These are phyloP conservation scores for Eristalis pertinax DNA, from an alignment of 2,888 invertebrate species.

Conservation along the genomic window DNA sequence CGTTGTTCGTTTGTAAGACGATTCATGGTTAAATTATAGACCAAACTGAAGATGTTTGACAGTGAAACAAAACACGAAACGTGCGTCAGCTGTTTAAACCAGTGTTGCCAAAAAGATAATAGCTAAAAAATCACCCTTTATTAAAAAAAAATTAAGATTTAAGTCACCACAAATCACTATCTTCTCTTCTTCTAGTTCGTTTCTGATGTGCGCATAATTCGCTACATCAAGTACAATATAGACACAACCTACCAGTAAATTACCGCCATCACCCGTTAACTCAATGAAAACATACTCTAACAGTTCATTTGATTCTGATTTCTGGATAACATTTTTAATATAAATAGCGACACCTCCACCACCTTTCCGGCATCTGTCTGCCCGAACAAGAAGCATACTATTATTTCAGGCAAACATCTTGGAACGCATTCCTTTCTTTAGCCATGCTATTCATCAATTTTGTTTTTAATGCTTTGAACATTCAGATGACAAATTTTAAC, in stretches of 20 bases:
- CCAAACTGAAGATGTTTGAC: no score
- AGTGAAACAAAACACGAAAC: no score
- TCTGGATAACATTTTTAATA: no score
- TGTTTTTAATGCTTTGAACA: neutral
- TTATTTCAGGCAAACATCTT: no score
- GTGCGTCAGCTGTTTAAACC: no score
- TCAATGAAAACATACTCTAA: neutral
- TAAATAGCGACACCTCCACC: neutral
- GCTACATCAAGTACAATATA: neutral
- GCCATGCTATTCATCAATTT: neutral
- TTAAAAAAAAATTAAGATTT: neutral
- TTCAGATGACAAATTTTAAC: neutral
- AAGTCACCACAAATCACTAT: neutral
- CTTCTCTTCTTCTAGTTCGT: neutral
- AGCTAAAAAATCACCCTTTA: no score
- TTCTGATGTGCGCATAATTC: neutral
- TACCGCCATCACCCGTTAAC: neutral
- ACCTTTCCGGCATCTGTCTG: neutral
- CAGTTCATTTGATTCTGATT: neutral
- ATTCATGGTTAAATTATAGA: no score
- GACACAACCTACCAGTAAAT: neutral
- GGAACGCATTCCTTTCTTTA: neutral
- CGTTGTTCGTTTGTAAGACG: no score
- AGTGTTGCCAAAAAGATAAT: no score
- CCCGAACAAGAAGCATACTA: no score